Evolutionary conservation across 2,888 invertebrate genomes (phyloP).

Genomic region (Morinoia aosen): DNA sequence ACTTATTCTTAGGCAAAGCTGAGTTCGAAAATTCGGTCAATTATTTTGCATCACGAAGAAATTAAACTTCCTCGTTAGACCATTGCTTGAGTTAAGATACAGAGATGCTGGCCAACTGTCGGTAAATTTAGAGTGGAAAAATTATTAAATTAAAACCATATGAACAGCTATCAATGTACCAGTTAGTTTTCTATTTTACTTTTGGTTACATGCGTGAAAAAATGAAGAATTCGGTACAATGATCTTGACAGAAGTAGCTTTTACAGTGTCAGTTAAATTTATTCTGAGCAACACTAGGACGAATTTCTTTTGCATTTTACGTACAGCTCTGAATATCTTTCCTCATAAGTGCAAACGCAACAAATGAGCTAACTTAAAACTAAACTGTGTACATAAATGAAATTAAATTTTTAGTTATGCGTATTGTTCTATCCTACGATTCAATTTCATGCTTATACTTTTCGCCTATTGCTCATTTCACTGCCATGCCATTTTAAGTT

Average conservation of each 20-base stretch:
- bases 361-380: not conserved
- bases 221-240: not conserved
- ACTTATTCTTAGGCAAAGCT: not conserved
- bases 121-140: not conserved
- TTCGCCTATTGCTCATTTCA: too few relatives aligned
- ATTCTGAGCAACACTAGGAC: not conserved
- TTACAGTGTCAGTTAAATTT: not conserved
- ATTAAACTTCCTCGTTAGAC: not conserved
- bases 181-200: not conserved
- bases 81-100: not conserved
- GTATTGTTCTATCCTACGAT: not conserved
- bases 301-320: not conserved
- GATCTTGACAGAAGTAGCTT: not conserved
- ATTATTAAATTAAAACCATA: not conserved
- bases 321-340: not conserved
- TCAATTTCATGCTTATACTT: not conserved
- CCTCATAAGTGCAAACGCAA: not conserved
- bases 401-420: not conserved
- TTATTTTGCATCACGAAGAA: not conserved
- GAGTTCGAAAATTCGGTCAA: not conserved
- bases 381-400: not conserved
- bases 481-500: too few relatives aligned
- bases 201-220: not conserved
- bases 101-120: not conserved
- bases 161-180: not conserved